Base-by-base conservation (phyloP, 2,113 vertebrate genomes). In the Sapajus apella region DNA sequence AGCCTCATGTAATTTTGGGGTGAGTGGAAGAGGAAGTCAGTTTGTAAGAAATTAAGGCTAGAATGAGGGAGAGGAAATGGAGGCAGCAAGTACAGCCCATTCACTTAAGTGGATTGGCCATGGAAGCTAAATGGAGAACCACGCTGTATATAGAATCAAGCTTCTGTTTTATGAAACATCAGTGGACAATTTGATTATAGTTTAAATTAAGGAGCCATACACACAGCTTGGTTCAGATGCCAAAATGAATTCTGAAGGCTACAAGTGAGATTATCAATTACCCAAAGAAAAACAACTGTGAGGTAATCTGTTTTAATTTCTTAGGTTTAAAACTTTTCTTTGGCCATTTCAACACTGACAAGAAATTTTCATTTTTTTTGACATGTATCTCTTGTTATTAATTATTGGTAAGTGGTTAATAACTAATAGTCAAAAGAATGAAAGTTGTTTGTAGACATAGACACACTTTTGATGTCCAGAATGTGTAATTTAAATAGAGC, bases 331-430 rank as follows among this genome's bases (percentile, higher is more conserved):
- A 92, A 91, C 68, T 73, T 85, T 52, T 72, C 81, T 95, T 94
- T 43, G 56, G 30, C 9, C 40, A n/a, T 82, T 93, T 76, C 35
- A 82, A 86, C 30, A 95, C 2, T 84, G 81, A 85, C 43, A 84
- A 82, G 40, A 83, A 61, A 4, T 52, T 90, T 90, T 88, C 73
- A 80, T 32, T 94, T 94, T 47, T 47, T 80, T 94, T 95, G 52
- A 91, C 56, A 56, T 14, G 21, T 68, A 13, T 83, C 52, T 73
- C 27, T 93, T 86, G n/a, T 47, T 35, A 16, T 75, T 64, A 91
- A 85, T 83, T 55, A 40, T 30, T 47, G 10, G 8, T 66, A 83
- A 91, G 68, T 91, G 25, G n/a, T 87, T 89, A 96, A 82, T 50
- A 85, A 73, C 27, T 35, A 58, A 85, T 75, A 64, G 35, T 90